Evolutionary conservation across 2,888 invertebrate species (phyloP).

Genomic region (Ectropis crepuscularia): DNA sequence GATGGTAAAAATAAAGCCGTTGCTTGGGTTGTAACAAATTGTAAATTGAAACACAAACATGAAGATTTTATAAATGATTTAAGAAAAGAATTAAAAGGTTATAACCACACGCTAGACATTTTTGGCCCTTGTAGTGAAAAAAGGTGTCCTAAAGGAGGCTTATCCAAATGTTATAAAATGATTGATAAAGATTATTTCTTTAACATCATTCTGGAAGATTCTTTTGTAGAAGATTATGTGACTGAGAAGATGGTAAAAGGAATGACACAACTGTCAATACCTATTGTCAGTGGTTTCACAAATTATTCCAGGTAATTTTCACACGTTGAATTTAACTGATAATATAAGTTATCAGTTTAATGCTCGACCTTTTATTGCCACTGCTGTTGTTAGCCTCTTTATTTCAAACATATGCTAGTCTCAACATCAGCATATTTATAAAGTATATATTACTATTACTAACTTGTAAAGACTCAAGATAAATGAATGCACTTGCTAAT

Average conservation of each 20-base stretch:
- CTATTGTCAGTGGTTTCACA: conserved; percentile 63
- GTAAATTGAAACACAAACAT: conserved; percentile 60
- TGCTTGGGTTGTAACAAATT: conserved; percentile 66
- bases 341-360: no score
- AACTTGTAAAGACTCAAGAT: no score
- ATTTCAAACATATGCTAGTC: no score
- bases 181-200: conserved; percentile 69
- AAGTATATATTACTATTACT: no score
- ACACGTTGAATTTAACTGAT: no score
- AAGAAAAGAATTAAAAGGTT: conserved; percentile 57
- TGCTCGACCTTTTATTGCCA: no score
- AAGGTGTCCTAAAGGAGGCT: conserved; percentile 56
- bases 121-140: conserved; percentile 65
- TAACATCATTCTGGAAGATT: conserved; percentile 68
- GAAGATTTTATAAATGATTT: conserved; percentile 60
- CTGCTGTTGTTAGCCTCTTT: no score
- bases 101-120: conserved; percentile 65
- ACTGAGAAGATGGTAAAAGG: conserved; percentile 62
- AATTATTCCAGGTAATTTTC: conserved; percentile 64
- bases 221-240: conserved; percentile 63
- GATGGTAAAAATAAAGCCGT: conserved; percentile 62
- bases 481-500: no score
- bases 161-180: conserved; percentile 59
- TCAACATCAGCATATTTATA: no score
- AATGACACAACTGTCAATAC: conserved; percentile 61